A percentile compares a stretch with the other conserved stretches of the same genome.
phyloP scores from a whole-genome alignment of 2,113 vertebrate species.

The Lagopus leucura region DNA sequence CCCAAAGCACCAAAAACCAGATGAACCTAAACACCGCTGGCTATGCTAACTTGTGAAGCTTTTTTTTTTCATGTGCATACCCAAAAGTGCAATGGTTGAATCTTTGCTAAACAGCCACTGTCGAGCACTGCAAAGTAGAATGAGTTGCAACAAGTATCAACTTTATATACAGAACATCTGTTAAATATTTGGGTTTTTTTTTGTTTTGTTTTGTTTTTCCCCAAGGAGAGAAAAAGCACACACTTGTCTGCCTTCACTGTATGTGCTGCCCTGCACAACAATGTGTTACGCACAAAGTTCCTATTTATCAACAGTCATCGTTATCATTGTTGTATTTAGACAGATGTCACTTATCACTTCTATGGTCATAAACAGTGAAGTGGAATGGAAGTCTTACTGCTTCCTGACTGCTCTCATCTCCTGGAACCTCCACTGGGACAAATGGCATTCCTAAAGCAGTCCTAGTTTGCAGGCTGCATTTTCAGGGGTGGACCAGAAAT shows the following conservation, averaged over 20 bases:
- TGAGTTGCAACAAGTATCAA: not conserved
- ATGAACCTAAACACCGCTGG: not conserved
- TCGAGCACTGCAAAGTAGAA: not conserved
- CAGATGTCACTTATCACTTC: not conserved
- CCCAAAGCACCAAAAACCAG: slow-evolving; percentile 28
- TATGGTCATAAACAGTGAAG: not conserved
- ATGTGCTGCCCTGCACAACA: rapidly evolving
- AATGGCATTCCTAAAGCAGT: not conserved
- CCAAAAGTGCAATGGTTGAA: not conserved
- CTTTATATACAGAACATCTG: not conserved
- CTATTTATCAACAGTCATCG: not conserved
- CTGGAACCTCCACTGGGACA: not conserved
- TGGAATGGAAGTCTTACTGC: not conserved
- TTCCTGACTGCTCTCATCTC: not conserved
- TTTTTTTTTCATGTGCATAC: no score
- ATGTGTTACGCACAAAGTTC: rapidly evolving
- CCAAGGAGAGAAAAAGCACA: not conserved
- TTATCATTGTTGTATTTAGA: not conserved
- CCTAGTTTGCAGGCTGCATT: not conserved
- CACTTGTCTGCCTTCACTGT: rapidly evolving
- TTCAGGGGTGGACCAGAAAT: not conserved
- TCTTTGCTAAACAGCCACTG: not conserved
- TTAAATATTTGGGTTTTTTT: not conserved
- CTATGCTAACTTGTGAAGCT: not conserved
- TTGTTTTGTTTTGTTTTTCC: not conserved